These are phyloP conservation scores for Zhuqinia jingwanae DNA, from an alignment of 2,888 invertebrate genomes.

Conservation along the genomic window DNA sequence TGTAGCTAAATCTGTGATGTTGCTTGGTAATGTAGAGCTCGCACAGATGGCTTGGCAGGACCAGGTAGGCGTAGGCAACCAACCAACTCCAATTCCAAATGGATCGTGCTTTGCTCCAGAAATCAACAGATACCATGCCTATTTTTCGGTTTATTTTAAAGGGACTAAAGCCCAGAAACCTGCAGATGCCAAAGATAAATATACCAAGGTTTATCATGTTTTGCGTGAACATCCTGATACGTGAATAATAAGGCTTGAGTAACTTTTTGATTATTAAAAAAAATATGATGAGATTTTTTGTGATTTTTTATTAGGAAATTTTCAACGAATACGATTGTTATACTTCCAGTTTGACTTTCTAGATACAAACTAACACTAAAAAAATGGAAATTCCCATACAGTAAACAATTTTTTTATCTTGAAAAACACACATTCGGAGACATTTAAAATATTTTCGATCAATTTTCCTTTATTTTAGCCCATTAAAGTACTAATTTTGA, in stretches of 20 bases:
- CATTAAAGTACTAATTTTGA: too few species aligned
- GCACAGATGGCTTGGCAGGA: constrained; percentile 32
- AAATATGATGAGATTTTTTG: too few species aligned
- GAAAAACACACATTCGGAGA: too few species aligned
- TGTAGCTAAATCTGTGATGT: constrained; percentile 30
- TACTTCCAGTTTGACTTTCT: too few species aligned
- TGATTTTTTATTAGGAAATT: too few species aligned
- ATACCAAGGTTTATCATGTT: background rate
- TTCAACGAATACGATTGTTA: too few species aligned
- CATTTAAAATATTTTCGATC: too few species aligned
- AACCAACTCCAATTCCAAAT: constrained; percentile 45
- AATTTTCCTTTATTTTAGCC: too few species aligned
- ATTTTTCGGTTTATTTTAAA: background rate
- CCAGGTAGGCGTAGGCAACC: constrained; percentile 18
- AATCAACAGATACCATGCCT: background rate
- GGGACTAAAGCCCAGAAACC: constrained; percentile 37
- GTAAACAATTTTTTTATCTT: too few species aligned
- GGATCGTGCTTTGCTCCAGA: constrained; percentile 11
- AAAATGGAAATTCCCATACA: too few species aligned
- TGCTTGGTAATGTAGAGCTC: constrained; percentile 30
- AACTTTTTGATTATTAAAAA: too few species aligned
- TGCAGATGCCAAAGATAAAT: background rate
- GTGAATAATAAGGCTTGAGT: background rate
- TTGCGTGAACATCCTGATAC: background rate
- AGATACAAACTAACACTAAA: too few species aligned